These are phyloP conservation scores for Ophthalmolycus amberensis DNA, from an alignment of 2,113 vertebrate genomes.

Conservation along the genomic window DNA sequence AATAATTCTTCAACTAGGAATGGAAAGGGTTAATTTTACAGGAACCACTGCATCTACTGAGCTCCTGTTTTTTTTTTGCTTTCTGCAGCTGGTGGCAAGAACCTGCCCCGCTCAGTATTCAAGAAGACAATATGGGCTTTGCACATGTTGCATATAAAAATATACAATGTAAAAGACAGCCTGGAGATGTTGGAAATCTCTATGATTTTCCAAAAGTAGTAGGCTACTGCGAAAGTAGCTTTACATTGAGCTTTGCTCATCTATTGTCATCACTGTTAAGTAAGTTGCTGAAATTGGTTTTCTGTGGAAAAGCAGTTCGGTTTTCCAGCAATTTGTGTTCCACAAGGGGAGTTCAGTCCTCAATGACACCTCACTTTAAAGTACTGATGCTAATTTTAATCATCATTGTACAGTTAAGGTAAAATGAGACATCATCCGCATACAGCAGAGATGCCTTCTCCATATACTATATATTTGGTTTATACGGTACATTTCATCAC, in stretches of 20 bases:
- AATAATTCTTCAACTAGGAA: conserved; percentile 10
- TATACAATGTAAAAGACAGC: conserved; percentile 1
- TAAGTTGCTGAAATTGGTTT: not conserved
- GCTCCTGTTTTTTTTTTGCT: conserved; percentile 40
- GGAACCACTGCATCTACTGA: conserved; percentile 19
- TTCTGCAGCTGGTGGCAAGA: conserved; percentile 31
- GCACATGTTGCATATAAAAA: conserved; percentile 2
- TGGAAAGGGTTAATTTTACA: conserved; percentile 53
- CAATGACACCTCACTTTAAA: not conserved
- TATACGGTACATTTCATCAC: not conserved
- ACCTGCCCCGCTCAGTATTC: not conserved
- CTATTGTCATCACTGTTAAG: not conserved
- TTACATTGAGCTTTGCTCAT: not conserved
- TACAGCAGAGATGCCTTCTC: not conserved
- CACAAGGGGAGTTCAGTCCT: not conserved
- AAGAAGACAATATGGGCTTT: conserved; percentile 25
- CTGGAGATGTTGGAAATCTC: not conserved
- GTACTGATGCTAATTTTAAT: not conserved
- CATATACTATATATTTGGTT: not conserved
- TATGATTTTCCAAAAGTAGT: not conserved
- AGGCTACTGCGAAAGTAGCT: not conserved
- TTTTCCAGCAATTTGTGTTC: not conserved
- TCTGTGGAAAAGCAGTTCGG: not conserved
- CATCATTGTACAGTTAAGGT: not conserved
- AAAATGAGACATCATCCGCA: not conserved